phyloP scores from a whole-genome alignment of 2,888 invertebrate species.

The Drosophila borborema region DNA sequence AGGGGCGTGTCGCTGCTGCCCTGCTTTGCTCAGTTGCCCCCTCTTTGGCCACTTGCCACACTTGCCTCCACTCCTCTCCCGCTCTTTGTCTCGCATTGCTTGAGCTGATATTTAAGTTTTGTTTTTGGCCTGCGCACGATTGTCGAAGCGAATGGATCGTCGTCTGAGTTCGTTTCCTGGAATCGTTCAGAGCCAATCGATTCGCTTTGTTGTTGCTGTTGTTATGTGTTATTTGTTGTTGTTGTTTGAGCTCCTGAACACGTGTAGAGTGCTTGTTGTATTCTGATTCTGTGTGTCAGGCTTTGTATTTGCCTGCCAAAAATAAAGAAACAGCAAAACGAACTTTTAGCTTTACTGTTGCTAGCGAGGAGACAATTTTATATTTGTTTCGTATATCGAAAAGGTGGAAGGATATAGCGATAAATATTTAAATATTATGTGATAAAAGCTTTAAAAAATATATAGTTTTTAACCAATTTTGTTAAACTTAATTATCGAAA shows the following conservation, averaged over 20 bases:
- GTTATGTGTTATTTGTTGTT: slow-evolving; percentile 21
- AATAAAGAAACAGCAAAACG: slow-evolving; percentile 3
- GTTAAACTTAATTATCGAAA: too few relatives aligned
- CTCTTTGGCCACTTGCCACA: slow-evolving; percentile 40
- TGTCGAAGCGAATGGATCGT: slow-evolving; percentile 34
- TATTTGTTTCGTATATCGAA: not conserved
- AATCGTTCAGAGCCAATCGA: slow-evolving; percentile 52
- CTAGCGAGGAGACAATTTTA: slow-evolving; percentile 17
- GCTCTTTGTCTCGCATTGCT: not conserved
- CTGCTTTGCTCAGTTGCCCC: slow-evolving; percentile 47
- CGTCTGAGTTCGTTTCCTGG: slow-evolving; percentile 57
- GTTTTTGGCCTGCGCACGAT: slow-evolving; percentile 49
- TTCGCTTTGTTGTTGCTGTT: slow-evolving; percentile 9
- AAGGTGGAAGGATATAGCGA: too few relatives aligned
- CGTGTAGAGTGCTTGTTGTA: slow-evolving; percentile 37
- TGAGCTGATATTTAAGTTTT: slow-evolving; percentile 43
- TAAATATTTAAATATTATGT: not conserved
- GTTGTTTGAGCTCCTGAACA: slow-evolving; percentile 56
- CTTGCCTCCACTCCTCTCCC: not conserved
- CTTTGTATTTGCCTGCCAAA: slow-evolving; percentile 38
- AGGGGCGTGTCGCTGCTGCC: slow-evolving; percentile 55
- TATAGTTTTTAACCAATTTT: too few relatives aligned
- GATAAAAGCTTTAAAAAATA: too few relatives aligned
- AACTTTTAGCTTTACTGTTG: slow-evolving; percentile 8
- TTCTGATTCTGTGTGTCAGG: slow-evolving; percentile 29